A percentile compares a stretch with the other conserved stretches of the same genome.
Evolutionary conservation across 1,140 invertebrate genomes (phyloP).

Genomic region (Sycophaga agraensis): DNA sequence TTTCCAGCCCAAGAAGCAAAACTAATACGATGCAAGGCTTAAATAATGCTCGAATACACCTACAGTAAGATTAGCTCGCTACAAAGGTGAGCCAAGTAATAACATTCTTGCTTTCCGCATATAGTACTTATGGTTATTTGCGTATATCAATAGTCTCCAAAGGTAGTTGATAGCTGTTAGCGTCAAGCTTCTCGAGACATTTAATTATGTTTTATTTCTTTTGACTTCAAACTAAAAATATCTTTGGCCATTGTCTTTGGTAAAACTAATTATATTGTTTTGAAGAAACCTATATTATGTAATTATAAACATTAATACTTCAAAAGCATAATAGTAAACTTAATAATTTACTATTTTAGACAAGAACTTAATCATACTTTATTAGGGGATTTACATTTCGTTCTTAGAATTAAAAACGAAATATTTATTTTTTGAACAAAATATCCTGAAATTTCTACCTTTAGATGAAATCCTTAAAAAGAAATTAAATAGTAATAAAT

Average conservation of each 20-base stretch:
- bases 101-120: slow-evolving; percentile 47
- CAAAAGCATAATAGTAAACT: no score
- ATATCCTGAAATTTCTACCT: no score
- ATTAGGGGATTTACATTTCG: no score
- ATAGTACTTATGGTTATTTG: slow-evolving; percentile 45
- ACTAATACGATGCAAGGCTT: slow-evolving; percentile 61
- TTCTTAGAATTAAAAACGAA: no score
- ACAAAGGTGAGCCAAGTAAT: slow-evolving; percentile 53
- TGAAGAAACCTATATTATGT: no score
- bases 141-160: slow-evolving; percentile 46
- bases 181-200: background rate
- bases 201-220: background rate
- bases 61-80: slow-evolving; percentile 54
- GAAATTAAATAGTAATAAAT: background rate
- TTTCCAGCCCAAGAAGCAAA: slow-evolving; percentile 59
- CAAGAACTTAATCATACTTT: no score
- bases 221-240: background rate
- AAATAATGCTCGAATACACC: slow-evolving; percentile 56
- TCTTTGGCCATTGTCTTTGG: no score
- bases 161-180: slow-evolving; percentile 43
- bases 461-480: no score
- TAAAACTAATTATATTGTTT: no score
- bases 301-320: no score
- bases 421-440: no score
- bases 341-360: no score